Percentiles rank a stretch among this genome's conserved stretches.
phyloP scores from a whole-genome alignment of 2,113 vertebrate genomes.

The Phoxinus phoxinus region DNA sequence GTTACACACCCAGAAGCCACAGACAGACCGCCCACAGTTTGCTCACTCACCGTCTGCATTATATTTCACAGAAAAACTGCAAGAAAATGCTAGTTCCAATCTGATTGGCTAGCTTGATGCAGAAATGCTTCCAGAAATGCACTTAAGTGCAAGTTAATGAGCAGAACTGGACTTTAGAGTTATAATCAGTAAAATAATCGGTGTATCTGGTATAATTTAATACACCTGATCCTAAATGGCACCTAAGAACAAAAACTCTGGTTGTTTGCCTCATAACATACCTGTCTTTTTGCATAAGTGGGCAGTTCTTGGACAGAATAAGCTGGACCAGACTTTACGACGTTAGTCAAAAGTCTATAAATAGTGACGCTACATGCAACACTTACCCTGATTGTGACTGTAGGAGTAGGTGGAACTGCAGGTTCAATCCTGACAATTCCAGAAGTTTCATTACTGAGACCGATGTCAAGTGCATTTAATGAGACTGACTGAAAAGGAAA shows the following conservation, averaged over 20 bases:
- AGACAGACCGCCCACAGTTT: not conserved
- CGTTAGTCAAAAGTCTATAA: no score
- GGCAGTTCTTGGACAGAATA: not conserved
- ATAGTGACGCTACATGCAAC: not conserved
- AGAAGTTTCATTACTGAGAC: slow-evolving; percentile 78
- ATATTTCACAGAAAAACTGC: not conserved
- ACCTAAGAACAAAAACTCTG: not conserved
- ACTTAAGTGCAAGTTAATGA: not conserved
- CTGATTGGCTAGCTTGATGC: not conserved
- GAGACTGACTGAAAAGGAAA: slow-evolving; percentile 82
- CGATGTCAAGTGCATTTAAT: slow-evolving; percentile 85
- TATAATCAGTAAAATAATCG: not conserved
- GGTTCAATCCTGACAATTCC: slow-evolving; percentile 67
- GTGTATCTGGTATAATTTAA: not conserved
- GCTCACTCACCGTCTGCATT: not conserved
- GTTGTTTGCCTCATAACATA: not conserved
- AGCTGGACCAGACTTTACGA: no score
- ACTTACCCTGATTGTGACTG: slow-evolving; percentile 90
- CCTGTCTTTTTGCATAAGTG: not conserved
- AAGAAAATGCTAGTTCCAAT: not conserved
- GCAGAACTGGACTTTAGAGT: not conserved
- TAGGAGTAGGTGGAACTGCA: slow-evolving; percentile 78
- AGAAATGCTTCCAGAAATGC: not conserved
- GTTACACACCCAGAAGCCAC: not conserved
- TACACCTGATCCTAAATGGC: not conserved